Evolutionary conservation across 2,888 invertebrate genomes (phyloP), one percentile per base, ranked within the genome.

Genomic region (Andrena hattorfiana): DNA sequence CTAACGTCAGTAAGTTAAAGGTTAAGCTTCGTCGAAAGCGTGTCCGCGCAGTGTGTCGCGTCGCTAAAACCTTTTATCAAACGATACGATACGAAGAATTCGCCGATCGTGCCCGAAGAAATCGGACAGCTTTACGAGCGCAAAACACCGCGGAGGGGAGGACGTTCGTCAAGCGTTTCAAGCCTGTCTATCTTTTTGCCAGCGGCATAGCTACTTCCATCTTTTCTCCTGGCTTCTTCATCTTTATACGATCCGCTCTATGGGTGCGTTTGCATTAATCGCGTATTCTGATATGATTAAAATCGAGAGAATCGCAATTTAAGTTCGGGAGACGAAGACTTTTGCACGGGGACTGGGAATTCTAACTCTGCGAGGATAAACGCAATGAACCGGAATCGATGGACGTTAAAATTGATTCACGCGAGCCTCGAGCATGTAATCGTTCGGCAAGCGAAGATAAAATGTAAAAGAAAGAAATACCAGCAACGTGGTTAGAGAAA

Each of bases 51-150:
- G 23, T 26, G 64, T 28, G 13, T 23, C 30, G 74, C 42, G 20
- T 63, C 62, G 54, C 60, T 74, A 35, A 69, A 82, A 77, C 60
- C 70, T 74, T 83, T 71, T 78, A 78, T 78, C 78, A 68, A 63
- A 63, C 66, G 77, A 66, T 78, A 73, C 77, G 77, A 49, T 70
- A 83, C 82, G 63, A 74, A 48, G 83, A 76, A 84, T 75, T 83
- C 60, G 79, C 32, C 84, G 64, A 76, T 66, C 49, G 48, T 68
- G 60, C 7, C 32, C 79, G 71, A 78, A 79, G 75, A 83, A 77
- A 83, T 83, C 83, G 66, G 85, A 85, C 85, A 85, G 80, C 66
- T 83, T 85, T 85, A 85, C 83, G 85, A 85, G 79, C 75, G 72
- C 80, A 83, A 85, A 85, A 85, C 83, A 83, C 59, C 48, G 7